Percentiles rank a stretch among this genome's conserved stretches.
These are phyloP conservation scores for Drosophila gaucha DNA, from an alignment of 2,888 invertebrate genomes.

Conservation along the genomic window DNA sequence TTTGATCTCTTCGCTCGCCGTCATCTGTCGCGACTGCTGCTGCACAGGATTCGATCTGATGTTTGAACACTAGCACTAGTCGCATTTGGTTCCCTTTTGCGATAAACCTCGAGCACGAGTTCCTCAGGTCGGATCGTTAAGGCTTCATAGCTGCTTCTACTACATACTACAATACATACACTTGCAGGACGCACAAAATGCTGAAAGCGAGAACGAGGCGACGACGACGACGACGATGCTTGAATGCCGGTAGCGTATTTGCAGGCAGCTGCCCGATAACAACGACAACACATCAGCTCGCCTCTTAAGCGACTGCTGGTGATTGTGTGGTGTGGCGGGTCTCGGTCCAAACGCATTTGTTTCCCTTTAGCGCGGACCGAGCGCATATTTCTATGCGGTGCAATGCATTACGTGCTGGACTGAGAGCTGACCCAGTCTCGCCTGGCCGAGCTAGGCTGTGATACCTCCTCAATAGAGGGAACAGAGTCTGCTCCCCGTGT, in stretches of 20 bases:
- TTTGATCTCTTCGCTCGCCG: slow-evolving; percentile 4
- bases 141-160: slow-evolving; percentile 32
- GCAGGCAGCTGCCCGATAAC: slow-evolving; percentile 78
- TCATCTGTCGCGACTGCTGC: slow-evolving; percentile 35
- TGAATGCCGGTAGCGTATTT: slow-evolving; percentile 64
- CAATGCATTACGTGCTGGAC: slow-evolving; percentile 67
- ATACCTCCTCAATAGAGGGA: slow-evolving; percentile 10
- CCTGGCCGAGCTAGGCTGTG: slow-evolving; percentile 28
- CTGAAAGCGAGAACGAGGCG: slow-evolving; percentile 1
- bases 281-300: slow-evolving; percentile 77
- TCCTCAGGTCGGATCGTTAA: slow-evolving; percentile 20
- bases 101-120: slow-evolving; percentile 60
- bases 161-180: slow-evolving; percentile 25
- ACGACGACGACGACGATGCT: slow-evolving; percentile 40
- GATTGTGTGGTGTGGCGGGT: slow-evolving; percentile 77
- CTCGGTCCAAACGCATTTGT: slow-evolving; percentile 78
- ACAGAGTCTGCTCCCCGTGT: slow-evolving; percentile 21
- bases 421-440: slow-evolving; percentile 29
- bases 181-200: slow-evolving; percentile 25
- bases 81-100: slow-evolving; percentile 76
- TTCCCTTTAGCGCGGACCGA: slow-evolving; percentile 80
- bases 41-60: slow-evolving; percentile 36
- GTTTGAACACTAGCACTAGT: slow-evolving; percentile 75
- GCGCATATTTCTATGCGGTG: slow-evolving; percentile 76
- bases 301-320: slow-evolving; percentile 64